These are phyloP conservation scores for Tinamus guttatus DNA, from an alignment of 2,113 vertebrate species.

Conservation along the genomic window DNA sequence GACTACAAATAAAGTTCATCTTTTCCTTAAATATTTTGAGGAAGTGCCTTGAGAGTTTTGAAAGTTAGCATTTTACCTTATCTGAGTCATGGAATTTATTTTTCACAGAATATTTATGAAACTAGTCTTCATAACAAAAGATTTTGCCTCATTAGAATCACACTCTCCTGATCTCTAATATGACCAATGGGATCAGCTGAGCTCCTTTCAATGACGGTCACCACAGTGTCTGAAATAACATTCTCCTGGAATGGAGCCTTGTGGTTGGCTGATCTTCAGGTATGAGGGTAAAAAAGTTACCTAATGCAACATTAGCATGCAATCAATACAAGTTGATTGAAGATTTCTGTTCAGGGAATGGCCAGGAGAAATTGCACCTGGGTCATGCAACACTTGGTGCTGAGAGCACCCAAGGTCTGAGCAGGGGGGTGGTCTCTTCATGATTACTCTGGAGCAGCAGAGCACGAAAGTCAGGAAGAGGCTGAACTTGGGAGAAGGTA, in stretches of 20 bases:
- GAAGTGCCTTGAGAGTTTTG: not conserved
- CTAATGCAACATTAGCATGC: not conserved
- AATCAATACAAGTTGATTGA: not conserved
- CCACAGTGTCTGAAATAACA: fast-evolving
- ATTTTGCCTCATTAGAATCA: not conserved
- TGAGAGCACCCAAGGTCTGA: fast-evolving
- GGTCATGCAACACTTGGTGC: not conserved
- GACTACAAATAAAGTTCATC: not conserved
- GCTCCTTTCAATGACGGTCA: constrained; percentile 23
- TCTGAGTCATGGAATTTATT: not conserved
- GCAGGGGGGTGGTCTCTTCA: not conserved
- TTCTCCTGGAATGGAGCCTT: no score
- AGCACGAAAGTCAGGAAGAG: not conserved
- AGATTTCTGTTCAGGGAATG: not conserved
- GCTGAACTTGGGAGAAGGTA: not conserved
- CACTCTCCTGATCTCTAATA: not conserved
- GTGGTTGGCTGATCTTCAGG: no score
- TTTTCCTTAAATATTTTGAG: constrained; percentile 1
- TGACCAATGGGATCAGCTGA: constrained; percentile 16
- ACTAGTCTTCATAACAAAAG: not conserved
- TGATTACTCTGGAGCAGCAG: fast-evolving
- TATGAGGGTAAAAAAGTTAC: no score
- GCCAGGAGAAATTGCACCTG: not conserved
- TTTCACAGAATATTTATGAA: constrained; percentile 6
- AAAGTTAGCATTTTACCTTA: not conserved